phyloP scores from a whole-genome alignment of 2,888 invertebrate species.

The Polydrusus cervinus region DNA sequence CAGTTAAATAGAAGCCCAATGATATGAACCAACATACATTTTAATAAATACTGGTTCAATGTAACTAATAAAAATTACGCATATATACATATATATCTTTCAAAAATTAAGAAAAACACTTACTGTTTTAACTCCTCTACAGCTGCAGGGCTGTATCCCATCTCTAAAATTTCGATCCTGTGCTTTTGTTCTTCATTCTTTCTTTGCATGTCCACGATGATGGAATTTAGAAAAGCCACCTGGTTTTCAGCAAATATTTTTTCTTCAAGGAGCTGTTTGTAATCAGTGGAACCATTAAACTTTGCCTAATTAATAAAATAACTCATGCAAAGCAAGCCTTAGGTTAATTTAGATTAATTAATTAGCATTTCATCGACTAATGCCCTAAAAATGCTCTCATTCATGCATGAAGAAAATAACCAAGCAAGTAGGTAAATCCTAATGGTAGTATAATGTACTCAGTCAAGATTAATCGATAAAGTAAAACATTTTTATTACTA shows the following conservation, averaged over 20 bases:
- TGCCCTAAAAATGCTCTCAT: too few species aligned
- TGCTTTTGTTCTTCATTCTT: conserved; percentile 90
- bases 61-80: too few species aligned
- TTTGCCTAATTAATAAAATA: conserved; percentile 54
- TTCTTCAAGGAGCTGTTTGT: conserved; percentile 74
- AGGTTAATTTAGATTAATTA: background rate
- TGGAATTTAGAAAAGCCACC: conserved; percentile 94
- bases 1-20: too few species aligned
- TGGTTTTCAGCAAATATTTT: conserved; percentile 81
- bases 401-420: background rate
- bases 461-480: too few species aligned
- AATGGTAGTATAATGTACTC: too few species aligned
- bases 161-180: conserved; percentile 85
- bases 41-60: too few species aligned
- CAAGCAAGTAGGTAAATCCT: too few species aligned
- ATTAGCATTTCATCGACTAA: background rate
- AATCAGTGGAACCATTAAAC: conserved; percentile 60
- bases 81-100: too few species aligned
- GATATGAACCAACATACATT: too few species aligned
- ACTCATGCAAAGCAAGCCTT: conserved; percentile 38
- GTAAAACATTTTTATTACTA: too few species aligned
- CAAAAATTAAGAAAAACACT: conserved; percentile 54
- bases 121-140: conserved; percentile 71
- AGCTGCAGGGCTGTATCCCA: conserved; percentile 73
- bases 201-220: conserved; percentile 96